Percentiles rank a stretch among this genome's conserved stretches.
Evolutionary conservation across 2,888 invertebrate species (phyloP).

Genomic region (Orthosia gracilis): DNA sequence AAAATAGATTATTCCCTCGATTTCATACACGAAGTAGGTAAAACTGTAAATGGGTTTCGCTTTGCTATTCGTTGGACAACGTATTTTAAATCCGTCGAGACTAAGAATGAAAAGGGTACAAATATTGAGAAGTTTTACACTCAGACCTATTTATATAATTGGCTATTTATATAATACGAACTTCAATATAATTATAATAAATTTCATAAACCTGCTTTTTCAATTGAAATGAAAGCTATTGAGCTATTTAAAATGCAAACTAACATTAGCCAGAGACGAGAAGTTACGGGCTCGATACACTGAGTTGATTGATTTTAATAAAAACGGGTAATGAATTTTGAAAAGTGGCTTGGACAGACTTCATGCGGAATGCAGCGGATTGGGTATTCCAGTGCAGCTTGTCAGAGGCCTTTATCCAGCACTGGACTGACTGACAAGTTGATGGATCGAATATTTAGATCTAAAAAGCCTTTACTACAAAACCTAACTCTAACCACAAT

Average conservation of each 20-base stretch:
- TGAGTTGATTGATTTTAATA: too few species aligned
- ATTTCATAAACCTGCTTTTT: neutral
- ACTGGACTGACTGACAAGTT: too few species aligned
- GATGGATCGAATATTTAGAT: neutral
- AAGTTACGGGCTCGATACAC: too few species aligned
- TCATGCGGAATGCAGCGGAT: too few species aligned
- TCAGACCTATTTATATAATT: neutral
- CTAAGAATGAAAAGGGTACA: neutral
- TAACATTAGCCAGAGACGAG: neutral
- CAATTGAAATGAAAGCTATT: neutral
- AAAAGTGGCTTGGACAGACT: too few species aligned
- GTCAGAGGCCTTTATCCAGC: too few species aligned
- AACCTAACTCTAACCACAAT: neutral
- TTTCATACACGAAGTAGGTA: slow-evolving; percentile 34
- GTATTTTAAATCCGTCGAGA: slow-evolving; percentile 10
- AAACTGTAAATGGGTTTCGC: slow-evolving; percentile 23
- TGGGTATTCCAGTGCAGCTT: too few species aligned
- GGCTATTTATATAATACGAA: too few species aligned
- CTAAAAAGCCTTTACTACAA: neutral
- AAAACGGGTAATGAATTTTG: too few species aligned
- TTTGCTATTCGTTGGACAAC: slow-evolving; percentile 10
- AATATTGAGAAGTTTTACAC: neutral
- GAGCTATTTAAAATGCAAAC: neutral
- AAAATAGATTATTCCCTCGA: slow-evolving; percentile 47
- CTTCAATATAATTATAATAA: too few species aligned